Base-by-base conservation (phyloP, 2,797 vertebrate species). In the Muscicapa comitata region DNA sequence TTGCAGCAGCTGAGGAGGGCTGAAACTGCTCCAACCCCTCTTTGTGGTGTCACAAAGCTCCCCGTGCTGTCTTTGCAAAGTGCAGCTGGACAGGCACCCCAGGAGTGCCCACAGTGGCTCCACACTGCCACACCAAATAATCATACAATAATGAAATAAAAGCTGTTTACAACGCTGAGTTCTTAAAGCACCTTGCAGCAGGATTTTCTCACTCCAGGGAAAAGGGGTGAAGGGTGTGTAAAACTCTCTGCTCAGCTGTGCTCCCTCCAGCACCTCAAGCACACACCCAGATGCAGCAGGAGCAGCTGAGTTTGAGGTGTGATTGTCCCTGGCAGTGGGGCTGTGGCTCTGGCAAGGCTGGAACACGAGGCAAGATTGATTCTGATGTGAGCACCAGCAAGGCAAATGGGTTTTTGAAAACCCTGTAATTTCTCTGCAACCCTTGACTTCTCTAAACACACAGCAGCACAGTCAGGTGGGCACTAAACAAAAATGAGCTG, bases 361-460 rank as follows among this genome's bases (percentile, higher is more conserved):
- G 84, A 83, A 59, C 88, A 31, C 33, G 68, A 90, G 95, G 97
- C 95, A 80, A 97, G 97, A 98, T 94, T 96, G 97, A 97, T 97
- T 97, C 94, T 93, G 97, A 97, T 94, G 97, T 3, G 97, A 98
- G 89, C 93, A 94, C 96, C 96, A 35, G 97, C 96, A 92, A 96
- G 95, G 97, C 97, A 98, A 98, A 98, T 98, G 97, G 96, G 85
- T 97, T 98, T 98, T 97, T 98, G 97, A 97, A 94, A 98, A 98
- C 95, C 98, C 97, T 98, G 12, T 97, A 98, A 98, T 98, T 98
- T 98, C 94, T 68, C 85, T 1, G 82, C 97, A 97, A 98, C 97
- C 98, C 97, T 95, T 98, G 98, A 97, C 97, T 97, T 96, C 95
- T 92, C 97, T 98, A 98, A 98, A 97, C 97, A 98, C 97, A 97